Conservation (phyloP, 2,797 vertebrate genomes). For the Microctenopoma steveboyesi region DNA sequence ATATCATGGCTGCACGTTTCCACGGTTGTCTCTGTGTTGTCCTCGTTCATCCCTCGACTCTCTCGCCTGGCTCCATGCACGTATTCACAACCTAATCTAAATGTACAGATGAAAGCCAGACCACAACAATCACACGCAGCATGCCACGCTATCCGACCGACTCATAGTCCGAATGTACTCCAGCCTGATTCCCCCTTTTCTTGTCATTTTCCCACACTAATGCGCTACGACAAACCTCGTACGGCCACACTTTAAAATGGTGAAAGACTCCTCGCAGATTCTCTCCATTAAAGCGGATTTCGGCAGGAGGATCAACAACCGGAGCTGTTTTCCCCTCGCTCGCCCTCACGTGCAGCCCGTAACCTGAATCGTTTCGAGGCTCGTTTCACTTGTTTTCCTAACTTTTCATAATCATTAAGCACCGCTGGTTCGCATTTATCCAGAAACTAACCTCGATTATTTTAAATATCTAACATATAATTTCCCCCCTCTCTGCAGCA, state of each 20-base stretch:
- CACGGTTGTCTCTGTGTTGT: slow-evolving; percentile 4
- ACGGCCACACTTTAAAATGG: slow-evolving; percentile 66
- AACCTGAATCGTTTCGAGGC: slow-evolving; percentile 46
- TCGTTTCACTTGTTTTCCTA: slow-evolving; percentile 60
- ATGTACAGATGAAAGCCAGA: slow-evolving; percentile 37
- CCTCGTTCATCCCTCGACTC: slow-evolving; percentile 10
- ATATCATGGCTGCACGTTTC: slow-evolving; percentile 18
- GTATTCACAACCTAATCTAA: slow-evolving; percentile 31
- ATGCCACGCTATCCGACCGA: slow-evolving; percentile 26
- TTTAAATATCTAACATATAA: slow-evolving; percentile 82
- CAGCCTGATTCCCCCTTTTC: slow-evolving; percentile 24
- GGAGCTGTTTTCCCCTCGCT: slow-evolving; percentile 25
- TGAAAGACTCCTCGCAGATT: slow-evolving; percentile 63
- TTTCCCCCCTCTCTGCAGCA: slow-evolving; percentile 80
- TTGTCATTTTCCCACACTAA: slow-evolving; percentile 25
- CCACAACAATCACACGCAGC: slow-evolving; percentile 41
- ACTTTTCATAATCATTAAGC: slow-evolving; percentile 48
- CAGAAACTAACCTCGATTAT: slow-evolving; percentile 81
- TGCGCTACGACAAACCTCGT: slow-evolving; percentile 68
- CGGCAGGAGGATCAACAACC: slow-evolving; percentile 53
- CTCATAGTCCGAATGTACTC: slow-evolving; percentile 11
- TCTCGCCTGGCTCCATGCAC: slow-evolving; percentile 15
- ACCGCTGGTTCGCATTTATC: slow-evolving; percentile 67
- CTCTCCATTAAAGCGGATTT: slow-evolving; percentile 64
- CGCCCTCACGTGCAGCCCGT: slow-evolving; percentile 38